Conservation (phyloP, 2,888 invertebrate genomes). For the Drosophila villosipedis region DNA sequence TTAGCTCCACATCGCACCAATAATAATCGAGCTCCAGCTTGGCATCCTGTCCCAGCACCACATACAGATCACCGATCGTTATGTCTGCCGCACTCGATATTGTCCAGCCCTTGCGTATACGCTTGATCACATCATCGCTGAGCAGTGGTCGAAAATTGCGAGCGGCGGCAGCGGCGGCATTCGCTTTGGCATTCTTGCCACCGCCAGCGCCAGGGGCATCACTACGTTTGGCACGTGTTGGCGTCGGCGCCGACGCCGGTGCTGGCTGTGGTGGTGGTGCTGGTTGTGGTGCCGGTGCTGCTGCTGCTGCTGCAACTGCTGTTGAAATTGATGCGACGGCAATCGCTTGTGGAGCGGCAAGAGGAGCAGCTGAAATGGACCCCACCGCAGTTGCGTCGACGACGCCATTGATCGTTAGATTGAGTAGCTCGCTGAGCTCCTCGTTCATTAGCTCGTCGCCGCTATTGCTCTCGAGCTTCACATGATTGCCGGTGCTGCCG, state of each 20-base stretch:
- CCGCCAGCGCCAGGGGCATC: slow-evolving; percentile 7
- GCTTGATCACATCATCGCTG: slow-evolving; percentile 83
- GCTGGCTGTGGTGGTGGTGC: slow-evolving; percentile 3
- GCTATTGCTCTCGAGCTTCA: slow-evolving; percentile 54
- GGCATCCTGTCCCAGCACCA: slow-evolving; percentile 91
- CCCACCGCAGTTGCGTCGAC: not conserved
- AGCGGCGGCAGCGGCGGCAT: slow-evolving; percentile 60
- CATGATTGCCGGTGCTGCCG: not conserved
- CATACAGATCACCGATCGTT: slow-evolving; percentile 95
- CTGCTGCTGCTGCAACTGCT: slow-evolving; percentile 7
- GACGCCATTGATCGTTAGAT: slow-evolving; percentile 26
- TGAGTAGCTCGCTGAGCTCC: slow-evolving; percentile 76
- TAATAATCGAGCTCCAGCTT: slow-evolving; percentile 92
- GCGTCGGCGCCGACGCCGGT: slow-evolving; percentile 18
- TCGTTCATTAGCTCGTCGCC: slow-evolving; percentile 76
- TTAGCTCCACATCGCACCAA: slow-evolving; percentile 88
- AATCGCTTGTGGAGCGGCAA: not conserved
- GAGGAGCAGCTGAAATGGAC: not conserved
- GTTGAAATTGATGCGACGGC: not conserved
- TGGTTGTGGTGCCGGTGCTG: slow-evolving; percentile 4
- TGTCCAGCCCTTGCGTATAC: slow-evolving; percentile 90
- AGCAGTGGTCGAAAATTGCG: slow-evolving; percentile 83
- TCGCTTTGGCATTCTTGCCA: slow-evolving; percentile 47
- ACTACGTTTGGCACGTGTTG: slow-evolving; percentile 13
- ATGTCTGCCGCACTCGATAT: slow-evolving; percentile 90